These are phyloP conservation scores for Amphiprion ocellaris DNA, from an alignment of 2,113 vertebrate genomes.

Conservation along the genomic window DNA sequence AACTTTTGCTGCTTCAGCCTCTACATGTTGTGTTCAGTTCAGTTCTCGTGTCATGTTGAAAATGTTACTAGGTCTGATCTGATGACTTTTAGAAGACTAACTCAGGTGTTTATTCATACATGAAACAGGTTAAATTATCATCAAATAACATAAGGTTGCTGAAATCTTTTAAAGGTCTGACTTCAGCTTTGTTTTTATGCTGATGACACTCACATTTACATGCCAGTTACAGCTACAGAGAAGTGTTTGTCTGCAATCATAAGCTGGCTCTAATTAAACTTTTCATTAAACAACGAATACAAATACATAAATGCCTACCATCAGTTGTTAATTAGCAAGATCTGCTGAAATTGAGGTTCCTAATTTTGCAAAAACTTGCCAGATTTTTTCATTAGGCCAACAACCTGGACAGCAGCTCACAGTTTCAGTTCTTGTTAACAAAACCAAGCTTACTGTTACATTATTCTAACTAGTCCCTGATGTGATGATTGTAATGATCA, in stretches of 20 bases:
- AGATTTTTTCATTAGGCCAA: background rate
- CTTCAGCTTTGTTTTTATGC: constrained; percentile 10
- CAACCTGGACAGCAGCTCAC: background rate
- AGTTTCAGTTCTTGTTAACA: background rate
- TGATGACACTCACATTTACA: constrained; percentile 19
- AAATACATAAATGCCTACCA: too few relatives aligned
- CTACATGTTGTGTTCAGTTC: too few relatives aligned
- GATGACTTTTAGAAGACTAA: too few relatives aligned
- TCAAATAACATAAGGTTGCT: too few relatives aligned
- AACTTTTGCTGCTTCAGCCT: too few relatives aligned
- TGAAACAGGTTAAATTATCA: background rate
- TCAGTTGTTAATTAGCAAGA: background rate
- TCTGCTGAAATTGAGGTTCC: background rate
- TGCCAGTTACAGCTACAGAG: background rate
- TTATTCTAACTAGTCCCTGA: constrained; percentile 7
- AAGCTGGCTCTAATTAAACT: too few relatives aligned
- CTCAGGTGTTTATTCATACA: background rate
- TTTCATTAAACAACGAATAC: too few relatives aligned
- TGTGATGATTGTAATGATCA: constrained; percentile 37
- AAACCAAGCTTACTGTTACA: background rate
- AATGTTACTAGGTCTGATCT: too few relatives aligned
- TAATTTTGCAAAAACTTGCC: background rate
- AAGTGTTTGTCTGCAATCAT: background rate
- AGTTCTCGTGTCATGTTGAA: too few relatives aligned
- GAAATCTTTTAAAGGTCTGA: background rate